These are phyloP conservation scores for Melanotaenia nigrans DNA, from an alignment of 2,797 vertebrate genomes.

Conservation along the genomic window DNA sequence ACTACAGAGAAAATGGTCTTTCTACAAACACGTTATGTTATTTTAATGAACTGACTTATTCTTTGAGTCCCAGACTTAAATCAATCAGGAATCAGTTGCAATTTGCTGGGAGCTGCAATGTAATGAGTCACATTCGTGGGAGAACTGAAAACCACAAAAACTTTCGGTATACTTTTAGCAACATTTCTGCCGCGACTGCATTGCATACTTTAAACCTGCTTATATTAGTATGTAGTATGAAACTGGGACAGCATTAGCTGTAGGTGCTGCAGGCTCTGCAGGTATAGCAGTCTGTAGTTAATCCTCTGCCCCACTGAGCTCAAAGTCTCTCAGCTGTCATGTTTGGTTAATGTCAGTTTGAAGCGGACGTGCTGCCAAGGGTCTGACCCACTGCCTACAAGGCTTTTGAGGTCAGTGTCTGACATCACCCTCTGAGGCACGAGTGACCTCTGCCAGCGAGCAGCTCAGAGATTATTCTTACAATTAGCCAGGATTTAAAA, in stretches of 20 bases:
- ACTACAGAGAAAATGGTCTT: no score
- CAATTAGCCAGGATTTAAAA: constrained; percentile 42
- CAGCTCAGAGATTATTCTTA: constrained; percentile 32
- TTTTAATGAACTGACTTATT: no score
- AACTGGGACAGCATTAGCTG: constrained; percentile 54
- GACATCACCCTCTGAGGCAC: constrained; percentile 43
- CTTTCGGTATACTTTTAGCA: constrained; percentile 5
- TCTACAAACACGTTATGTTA: no score
- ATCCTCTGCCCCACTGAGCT: constrained; percentile 66
- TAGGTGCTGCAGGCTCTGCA: constrained; percentile 43
- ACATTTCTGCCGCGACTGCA: not conserved
- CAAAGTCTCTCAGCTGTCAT: constrained; percentile 80
- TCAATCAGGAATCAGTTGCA: no score
- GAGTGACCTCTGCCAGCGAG: constrained; percentile 41
- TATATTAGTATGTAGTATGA: constrained; percentile 43
- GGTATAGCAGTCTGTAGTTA: constrained; percentile 64
- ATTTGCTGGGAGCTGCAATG: no score
- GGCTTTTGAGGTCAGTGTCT: constrained; percentile 57
- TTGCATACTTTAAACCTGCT: constrained; percentile 9
- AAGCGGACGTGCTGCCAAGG: constrained; percentile 54
- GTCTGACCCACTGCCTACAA: constrained; percentile 71
- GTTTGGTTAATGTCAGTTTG: constrained; percentile 78
- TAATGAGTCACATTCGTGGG: no score
- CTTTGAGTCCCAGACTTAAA: no score
- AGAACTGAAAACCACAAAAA: not conserved